Evolutionary conservation across 2,797 vertebrate genomes (phyloP).

Genomic region (Limosa lapponica): DNA sequence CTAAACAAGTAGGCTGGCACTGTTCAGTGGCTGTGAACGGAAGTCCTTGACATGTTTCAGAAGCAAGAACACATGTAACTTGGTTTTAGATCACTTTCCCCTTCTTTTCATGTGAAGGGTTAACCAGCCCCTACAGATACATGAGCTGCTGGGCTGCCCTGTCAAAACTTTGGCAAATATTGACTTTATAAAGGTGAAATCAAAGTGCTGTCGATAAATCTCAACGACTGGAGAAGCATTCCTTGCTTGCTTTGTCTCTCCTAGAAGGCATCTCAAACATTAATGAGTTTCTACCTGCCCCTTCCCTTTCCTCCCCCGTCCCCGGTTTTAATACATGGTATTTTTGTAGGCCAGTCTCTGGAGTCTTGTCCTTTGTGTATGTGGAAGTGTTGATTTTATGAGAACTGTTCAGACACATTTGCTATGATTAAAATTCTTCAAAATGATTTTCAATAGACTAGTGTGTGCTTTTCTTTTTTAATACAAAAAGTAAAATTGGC

Average conservation of each 20-base stretch:
- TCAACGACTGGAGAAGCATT: constrained; percentile 66
- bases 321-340: constrained; percentile 54
- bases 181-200: constrained; percentile 69
- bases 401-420: constrained; percentile 73
- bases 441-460: constrained; percentile 67
- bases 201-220: constrained; percentile 68
- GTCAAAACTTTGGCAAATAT: constrained; percentile 71
- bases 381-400: constrained; percentile 69
- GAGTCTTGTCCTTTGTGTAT: constrained; percentile 70
- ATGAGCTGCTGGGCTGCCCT: constrained; percentile 15
- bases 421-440: constrained; percentile 75
- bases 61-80: constrained; percentile 34
- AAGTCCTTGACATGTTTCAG: constrained; percentile 36
- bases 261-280: constrained; percentile 54
- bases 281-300: background rate
- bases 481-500: background rate
- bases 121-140: constrained; percentile 24
- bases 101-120: constrained; percentile 18
- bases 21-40: constrained; percentile 30
- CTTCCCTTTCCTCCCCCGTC: background rate
- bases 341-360: constrained; percentile 68
- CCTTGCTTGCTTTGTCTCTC: constrained; percentile 63
- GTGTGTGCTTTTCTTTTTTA: background rate
- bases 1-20: constrained; percentile 32
- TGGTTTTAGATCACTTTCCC: constrained; percentile 5